Base-by-base conservation (phyloP, 1,140 invertebrate species). In the Steinernema khuongi region DNA sequence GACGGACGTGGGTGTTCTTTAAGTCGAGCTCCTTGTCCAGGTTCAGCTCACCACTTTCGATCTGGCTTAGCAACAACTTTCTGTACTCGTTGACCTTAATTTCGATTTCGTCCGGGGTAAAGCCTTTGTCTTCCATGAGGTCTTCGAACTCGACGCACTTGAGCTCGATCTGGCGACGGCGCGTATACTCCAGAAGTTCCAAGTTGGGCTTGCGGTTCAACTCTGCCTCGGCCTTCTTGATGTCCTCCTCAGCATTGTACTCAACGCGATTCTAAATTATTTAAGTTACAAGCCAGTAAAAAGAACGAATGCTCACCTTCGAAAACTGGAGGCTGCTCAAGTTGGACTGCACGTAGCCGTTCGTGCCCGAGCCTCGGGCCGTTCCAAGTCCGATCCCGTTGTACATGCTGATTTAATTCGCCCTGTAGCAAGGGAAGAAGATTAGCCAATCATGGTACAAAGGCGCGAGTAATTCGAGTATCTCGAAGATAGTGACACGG, bases 351-450 rank as follows among this genome's bases (percentile, higher is more conserved):
- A 99, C 95, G 88, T 96, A 97, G 1, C 96, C 96, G 89, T 97
- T 99, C 0, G 96, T 99, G 67, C 96, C 96, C 74, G 94, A 97
- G 32, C 96, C 96, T 80, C 96, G 88, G 19, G 96, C 91, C 31
- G 96, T 99, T 80, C 90, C 89, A 75, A 99, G 88, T 75, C 96
- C 96, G 83, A 99, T 97, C 67, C 96, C 96, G 89, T 99, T 99
- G 87, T 99, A 99, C 82, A 83, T 83, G 44, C n/a, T n/a, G n/a
- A n/a, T n/a, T n/a, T n/a, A n/a, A n/a, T n/a, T n/a, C n/a, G n/a
- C n/a, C n/a, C n/a, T n/a, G n/a, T n/a, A n/a, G n/a, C n/a, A n/a
- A n/a, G n/a, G n/a, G n/a, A n/a, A n/a, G n/a, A n/a, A n/a, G n/a
- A n/a, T n/a, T n/a, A n/a, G n/a, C n/a, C n/a, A n/a, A n/a, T n/a